Conservation (phyloP, 2,888 invertebrate genomes). For the Acronicta aceris region DNA sequence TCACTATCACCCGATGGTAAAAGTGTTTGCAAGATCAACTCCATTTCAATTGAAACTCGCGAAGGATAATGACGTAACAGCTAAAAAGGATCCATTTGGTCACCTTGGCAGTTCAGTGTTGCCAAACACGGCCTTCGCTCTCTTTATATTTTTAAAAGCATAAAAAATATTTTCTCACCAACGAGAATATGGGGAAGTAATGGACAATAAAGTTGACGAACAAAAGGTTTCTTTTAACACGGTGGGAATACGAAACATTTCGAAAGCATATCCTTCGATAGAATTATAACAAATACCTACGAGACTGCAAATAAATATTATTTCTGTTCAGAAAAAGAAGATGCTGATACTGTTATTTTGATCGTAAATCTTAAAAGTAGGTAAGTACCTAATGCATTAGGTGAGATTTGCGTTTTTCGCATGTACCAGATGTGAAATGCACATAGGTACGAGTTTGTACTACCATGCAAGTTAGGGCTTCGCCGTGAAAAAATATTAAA, state of each 20-base stretch:
- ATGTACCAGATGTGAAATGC: too few species aligned
- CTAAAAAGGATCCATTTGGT: constrained; percentile 11
- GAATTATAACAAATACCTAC: constrained; percentile 18
- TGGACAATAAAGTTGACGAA: constrained; percentile 28
- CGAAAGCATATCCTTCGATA: constrained; percentile 16
- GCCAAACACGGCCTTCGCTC: constrained; percentile 5
- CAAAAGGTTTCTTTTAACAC: constrained; percentile 34
- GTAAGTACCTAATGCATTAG: too few species aligned
- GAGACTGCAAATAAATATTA: constrained; percentile 15
- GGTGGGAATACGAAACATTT: constrained; percentile 24
- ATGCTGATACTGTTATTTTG: background rate
- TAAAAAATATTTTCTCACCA: constrained; percentile 17
- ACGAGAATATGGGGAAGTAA: constrained; percentile 17
- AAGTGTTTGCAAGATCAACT: too few species aligned
- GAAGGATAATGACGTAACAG: too few species aligned
- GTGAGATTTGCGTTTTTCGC: background rate
- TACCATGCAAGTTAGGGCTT: too few species aligned
- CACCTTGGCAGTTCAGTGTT: constrained; percentile 20
- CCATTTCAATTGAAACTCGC: too few species aligned
- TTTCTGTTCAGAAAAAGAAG: background rate
- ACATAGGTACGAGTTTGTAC: too few species aligned
- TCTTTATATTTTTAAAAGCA: background rate
- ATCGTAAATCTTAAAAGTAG: constrained; percentile 8
- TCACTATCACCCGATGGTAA: too few species aligned
- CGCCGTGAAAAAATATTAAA: too few species aligned